Evolutionary conservation across 2,888 invertebrate genomes (phyloP), one percentile per base, ranked within the genome.

Genomic region (Pheosia gnoma): DNA sequence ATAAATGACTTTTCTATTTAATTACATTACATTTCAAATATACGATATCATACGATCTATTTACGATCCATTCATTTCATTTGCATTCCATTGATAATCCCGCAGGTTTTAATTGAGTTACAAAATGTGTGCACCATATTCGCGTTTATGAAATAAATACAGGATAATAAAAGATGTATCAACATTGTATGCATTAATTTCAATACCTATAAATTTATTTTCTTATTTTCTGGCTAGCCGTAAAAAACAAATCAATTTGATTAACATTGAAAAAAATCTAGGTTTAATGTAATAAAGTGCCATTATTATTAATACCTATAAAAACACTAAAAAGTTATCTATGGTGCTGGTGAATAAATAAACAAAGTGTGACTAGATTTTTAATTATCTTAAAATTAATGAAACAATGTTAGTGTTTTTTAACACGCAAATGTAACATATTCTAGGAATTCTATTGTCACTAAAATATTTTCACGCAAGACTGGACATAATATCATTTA

Each of bases 41-140:
- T 74, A 73, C 68, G 70, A 72, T 71, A 71, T 63, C 70, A 71
- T 67, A 73, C 59, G 66, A 59, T 62, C 59, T 52, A 59, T 75
- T 79, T 74, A 74, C 70, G 74, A 73, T 66, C 65, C 67, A 60
- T 71, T 60, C 62, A 79, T 77, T 71, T 60, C 63, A 79, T 77
- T 78, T 77, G 77, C 73, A 79, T 79, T 64, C 54, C 51, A 66
- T 77, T 67, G 69, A 62, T 70, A 71, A 59, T 59, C 60, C 58
- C 51, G 66, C 65, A 63, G 54, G 58, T 52, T 74, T 74, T 73
- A 77, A 79, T 79, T 68, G 69, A 71, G 66, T 67, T 62, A 70
- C 73, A 66, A 70, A 72, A 59, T 59, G 51, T 59, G 36, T 53
- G 60, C n/a, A 67, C 58, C 61, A 52, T 61, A 60, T 57, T 58